A percentile compares a stretch with the other conserved stretches of the same genome.
Evolutionary conservation across 2,113 vertebrate genomes (phyloP).

Genomic region (Marmota flaviventris): DNA sequence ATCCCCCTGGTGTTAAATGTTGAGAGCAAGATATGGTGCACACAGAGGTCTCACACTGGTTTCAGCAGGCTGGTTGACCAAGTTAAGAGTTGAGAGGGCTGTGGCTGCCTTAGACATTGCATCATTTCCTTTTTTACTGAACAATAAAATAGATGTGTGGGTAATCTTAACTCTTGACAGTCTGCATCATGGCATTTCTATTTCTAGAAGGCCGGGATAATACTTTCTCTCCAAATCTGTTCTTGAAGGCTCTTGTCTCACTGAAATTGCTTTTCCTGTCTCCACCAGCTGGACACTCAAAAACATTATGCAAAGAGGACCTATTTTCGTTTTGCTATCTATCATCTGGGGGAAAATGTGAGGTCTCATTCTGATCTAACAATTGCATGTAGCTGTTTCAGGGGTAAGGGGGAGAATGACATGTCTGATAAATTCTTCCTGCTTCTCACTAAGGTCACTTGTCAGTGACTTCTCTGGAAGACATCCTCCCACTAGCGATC

Average conservation of each 20-base stretch:
- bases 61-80: not conserved
- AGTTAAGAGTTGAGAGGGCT: not conserved
- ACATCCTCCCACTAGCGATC: not conserved
- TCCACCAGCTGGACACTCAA: conserved; percentile 80
- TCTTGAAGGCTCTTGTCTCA: conserved; percentile 74
- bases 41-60: not conserved
- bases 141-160: not conserved
- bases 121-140: conserved; percentile 13
- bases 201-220: conserved; percentile 69
- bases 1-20: not conserved
- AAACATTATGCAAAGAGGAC: conserved; percentile 66
- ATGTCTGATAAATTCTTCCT: not conserved
- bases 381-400: not conserved
- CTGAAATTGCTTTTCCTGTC: conserved; percentile 81
- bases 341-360: conserved; percentile 59
- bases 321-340: conserved; percentile 77
- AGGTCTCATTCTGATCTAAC: conserved; percentile 50
- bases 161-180: conserved; percentile 61
- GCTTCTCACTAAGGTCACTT: not conserved
- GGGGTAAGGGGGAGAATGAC: not conserved
- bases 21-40: not conserved
- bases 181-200: conserved; percentile 66
- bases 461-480: not conserved
- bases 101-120: not conserved
- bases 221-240: conserved; percentile 79